phyloP scores from a whole-genome alignment of 1,140 invertebrate genomes.

The Meloidogyne floridensis region DNA sequence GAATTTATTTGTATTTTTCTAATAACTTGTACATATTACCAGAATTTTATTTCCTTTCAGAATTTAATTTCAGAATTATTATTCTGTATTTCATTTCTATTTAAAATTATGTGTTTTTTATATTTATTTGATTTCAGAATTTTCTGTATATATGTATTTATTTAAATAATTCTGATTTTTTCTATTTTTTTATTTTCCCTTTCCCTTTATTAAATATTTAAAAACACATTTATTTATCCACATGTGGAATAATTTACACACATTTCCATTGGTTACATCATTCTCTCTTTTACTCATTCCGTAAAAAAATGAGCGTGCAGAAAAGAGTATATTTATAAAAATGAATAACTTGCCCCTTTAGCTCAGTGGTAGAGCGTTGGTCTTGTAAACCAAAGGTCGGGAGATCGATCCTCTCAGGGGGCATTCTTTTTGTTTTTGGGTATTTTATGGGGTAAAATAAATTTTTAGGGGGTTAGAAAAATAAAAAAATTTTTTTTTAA shows the following conservation, averaged over 20 bases:
- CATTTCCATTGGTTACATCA: not conserved
- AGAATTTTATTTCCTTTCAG: no score
- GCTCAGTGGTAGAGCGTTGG: constrained; percentile 31
- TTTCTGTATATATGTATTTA: not conserved
- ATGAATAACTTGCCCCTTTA: not conserved
- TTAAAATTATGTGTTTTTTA: not conserved
- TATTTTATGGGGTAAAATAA: not conserved
- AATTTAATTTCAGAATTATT: no score
- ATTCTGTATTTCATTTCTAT: no score
- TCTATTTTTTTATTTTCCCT: not conserved
- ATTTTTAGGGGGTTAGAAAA: not conserved
- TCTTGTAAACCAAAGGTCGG: constrained; percentile 31
- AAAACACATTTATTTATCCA: not conserved
- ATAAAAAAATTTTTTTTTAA: not conserved
- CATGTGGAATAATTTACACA: not conserved
- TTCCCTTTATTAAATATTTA: not conserved
- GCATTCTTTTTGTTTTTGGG: constrained; percentile 14
- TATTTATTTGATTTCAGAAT: not conserved
- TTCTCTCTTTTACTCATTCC: not conserved
- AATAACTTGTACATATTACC: no score
- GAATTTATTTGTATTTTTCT: no score
- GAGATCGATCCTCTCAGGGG: constrained; percentile 25
- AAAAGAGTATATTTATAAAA: not conserved
- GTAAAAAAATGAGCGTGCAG: not conserved
- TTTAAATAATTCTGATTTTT: not conserved